Evolutionary conservation across 1,140 invertebrate species (phyloP), one percentile per base, ranked within the genome.

Genomic region (Notospermus geniculatus): DNA sequence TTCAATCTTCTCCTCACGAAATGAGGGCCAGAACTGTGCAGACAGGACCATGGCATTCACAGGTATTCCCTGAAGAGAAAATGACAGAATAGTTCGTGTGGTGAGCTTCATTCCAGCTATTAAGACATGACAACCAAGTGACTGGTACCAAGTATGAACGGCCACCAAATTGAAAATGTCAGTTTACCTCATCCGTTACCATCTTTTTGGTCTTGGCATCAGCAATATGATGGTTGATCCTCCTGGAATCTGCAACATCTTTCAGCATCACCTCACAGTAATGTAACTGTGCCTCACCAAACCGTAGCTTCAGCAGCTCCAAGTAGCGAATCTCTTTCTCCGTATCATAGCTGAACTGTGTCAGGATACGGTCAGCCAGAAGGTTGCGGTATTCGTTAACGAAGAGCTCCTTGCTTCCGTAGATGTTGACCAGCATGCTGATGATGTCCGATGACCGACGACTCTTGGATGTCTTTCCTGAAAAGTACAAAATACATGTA

Each of bases 221-320:
- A 73, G 91, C 89, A 52, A 97, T 91, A 65, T 91, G 87, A n/a
- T 88, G 84, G 81, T 96, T 96, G 45, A 97, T 92, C 64, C 84
- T 77, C 66, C 83, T 83, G 7, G 86, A 88, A 75, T 96, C 92
- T 11, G 88, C 89, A 17, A 98, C 89, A 80, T 98, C 96, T 78
- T 97, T 97, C 28, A 99, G 80, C 97, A 99, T 99, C 0, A 98
- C 97, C 84, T 99, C 96, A 84, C 97, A 99, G 67, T 91, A 92
- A 82, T 98, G 93, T 32, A 99, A 81, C 69, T 97, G 91, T 27
- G 92, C 88, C 76, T 99, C 96, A 0, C 95, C 96, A 85, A 99
- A 99, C 60, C 86, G 85, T 41, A 96, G 83, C 83, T 98, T 99
- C 2, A 99, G 78, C 54, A 98, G 82, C 80, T 99, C 96, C 28